Evolutionary conservation across 2,888 invertebrate species (phyloP), one percentile per base, ranked within the genome.

Genomic region (Euspilapteryx auroguttella): DNA sequence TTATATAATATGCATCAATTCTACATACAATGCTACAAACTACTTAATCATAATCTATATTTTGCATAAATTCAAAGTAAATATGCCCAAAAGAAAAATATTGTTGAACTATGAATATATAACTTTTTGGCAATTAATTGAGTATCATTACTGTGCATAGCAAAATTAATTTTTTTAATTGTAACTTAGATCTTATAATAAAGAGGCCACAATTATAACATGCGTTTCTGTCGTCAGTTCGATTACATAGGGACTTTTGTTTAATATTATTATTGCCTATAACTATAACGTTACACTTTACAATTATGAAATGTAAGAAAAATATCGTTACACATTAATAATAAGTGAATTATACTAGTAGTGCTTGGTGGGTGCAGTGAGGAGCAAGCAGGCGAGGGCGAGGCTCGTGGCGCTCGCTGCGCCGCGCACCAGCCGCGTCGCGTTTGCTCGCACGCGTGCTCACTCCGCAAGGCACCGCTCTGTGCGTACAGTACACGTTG

Each of bases 91-190:
- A 75, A 75, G 69, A 68, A 75, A n/a, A 17, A 69, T 71, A 73
- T 69, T 73, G 69, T 71, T 71, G 66, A 75, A 68, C 69, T 75
- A 75, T 71, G 71, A 69, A 75, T 73, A 73, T 71, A 71, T 73
- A 66, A 75, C 69, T 76, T 78, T 77, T 78, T 77, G 77, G 77
- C 77, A 78, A 77, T 76, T 73, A 69, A 76, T 68, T 78, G 77
- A 78, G 77, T 78, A 78, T 78, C 76, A 76, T 76, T 73, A 75
- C 66, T 75, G 75, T 76, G 75, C 76, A 77, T 73, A 75, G 73
- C 73, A 75, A 75, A 69, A 71, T 49, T 71, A 68, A 71, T 63
- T 71, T 71, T 62, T 71, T 75, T 66, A 71, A 71, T 59, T 69
- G 71, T 75, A 75, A 75, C 75, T 71, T 71, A 75, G 69, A 73